A percentile compares a stretch with the other conserved stretches of the same genome.
Evolutionary conservation across 1,140 invertebrate genomes (phyloP).

Genomic region (Drosophila kanapiae): DNA sequence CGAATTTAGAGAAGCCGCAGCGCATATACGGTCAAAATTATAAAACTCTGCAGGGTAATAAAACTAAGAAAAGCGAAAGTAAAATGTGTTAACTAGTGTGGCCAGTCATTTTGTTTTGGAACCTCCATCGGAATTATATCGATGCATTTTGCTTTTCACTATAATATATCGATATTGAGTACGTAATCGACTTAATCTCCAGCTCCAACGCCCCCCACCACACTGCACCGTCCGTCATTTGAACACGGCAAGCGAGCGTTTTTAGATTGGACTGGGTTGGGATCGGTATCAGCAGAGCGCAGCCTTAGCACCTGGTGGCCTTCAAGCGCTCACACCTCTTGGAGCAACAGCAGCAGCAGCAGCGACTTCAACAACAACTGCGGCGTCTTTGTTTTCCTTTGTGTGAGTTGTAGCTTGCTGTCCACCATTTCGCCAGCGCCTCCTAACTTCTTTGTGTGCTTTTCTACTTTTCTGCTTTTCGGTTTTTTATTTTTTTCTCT

Average conservation of each 20-base stretch:
- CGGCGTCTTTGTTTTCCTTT: conserved; percentile 32
- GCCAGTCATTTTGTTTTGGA: background rate
- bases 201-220: background rate
- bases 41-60: background rate
- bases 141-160: background rate
- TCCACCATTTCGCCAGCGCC: conserved; percentile 1
- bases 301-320: conserved; percentile 42
- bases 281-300: conserved; percentile 22
- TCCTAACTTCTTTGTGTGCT: conserved; percentile 21
- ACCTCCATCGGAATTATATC: background rate
- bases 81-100: background rate
- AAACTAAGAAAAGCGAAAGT: background rate
- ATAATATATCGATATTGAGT: background rate
- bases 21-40: too few relatives aligned
- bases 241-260: conserved; percentile 13
- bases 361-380: conserved; percentile 5
- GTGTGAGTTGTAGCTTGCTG: conserved; percentile 12
- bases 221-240: background rate
- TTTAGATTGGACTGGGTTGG: conserved; percentile 7
- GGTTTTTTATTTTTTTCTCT: background rate
- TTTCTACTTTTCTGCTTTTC: background rate
- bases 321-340: conserved; percentile 35
- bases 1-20: too few relatives aligned
- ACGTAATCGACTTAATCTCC: conserved; percentile 6
- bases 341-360: conserved; percentile 10